Base-by-base conservation (phyloP, 2,888 invertebrate genomes). In the Vandiemenella viatica region DNA sequence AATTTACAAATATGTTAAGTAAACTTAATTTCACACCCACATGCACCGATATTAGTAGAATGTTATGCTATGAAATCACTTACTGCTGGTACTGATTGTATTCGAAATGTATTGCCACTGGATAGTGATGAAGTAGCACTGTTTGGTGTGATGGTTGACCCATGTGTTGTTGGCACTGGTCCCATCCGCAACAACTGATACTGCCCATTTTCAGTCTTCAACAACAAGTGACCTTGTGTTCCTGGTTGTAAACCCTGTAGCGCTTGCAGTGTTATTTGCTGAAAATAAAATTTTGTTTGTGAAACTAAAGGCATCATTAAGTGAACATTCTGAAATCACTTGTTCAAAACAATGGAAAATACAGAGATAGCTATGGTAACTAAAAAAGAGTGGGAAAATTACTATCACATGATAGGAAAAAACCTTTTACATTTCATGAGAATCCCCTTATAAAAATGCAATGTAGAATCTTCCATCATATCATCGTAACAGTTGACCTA, bases 181-280 rank as follows among this genome's bases (percentile, higher is more conserved):
- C 87, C 87, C 61, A 90, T 86, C 67, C 91, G 80, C 64, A 95
- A 74, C 67, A 95, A 74, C 70, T 95, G 92, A 70, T 86, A 88
- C 69, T 91, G 90, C 63, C 95, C 95, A 75, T 88, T 92, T 73
- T 95, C 95, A 64, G 93, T 95, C 76, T 92, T 93, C 67, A 95
- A 76, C 65, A 95, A 77, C 67, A 95, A 76, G 67, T 91, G 87
- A 54, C 83, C 82, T 69, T 86, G 88, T 67, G 89, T 85, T 65
- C 87, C 84, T 58, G 86, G 81, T 71, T 86, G 89, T 58, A 88
- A 76, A 65, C 83, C 82, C 68, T 85, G 85, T 62, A 90, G 75
- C 64, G 87, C 77, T 74, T 88, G 87, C 69, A 90, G 76, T 62
- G 90, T 89, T 72, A 89, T 83, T 80, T 86, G 79, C 74, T 76